Evolutionary conservation across 2,113 vertebrate species (phyloP).

Genomic region (Galbula dea): DNA sequence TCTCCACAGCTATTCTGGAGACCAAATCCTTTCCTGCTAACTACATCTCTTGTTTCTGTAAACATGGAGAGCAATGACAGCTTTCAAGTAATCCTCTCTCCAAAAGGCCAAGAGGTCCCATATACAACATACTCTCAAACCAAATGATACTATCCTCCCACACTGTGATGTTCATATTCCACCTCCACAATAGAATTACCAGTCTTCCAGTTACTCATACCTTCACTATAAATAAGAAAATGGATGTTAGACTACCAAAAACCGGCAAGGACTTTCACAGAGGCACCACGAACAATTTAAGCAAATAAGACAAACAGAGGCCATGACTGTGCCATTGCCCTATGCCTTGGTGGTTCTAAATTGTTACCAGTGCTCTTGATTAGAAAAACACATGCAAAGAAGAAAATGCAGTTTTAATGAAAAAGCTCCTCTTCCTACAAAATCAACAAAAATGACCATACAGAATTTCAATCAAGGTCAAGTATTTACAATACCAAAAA

Average conservation of each 20-base stretch:
- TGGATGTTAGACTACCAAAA: neutral
- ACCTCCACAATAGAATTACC: neutral
- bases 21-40: neutral
- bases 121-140: neutral
- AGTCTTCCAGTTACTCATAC: neutral
- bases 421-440: neutral
- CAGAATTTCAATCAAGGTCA: neutral
- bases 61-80: neutral
- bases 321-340: neutral
- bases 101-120: neutral
- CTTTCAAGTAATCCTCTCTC: neutral
- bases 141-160: neutral
- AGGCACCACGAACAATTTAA: neutral
- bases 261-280: neutral
- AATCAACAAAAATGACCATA: neutral
- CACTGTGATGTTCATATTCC: neutral
- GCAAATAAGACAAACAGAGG: neutral
- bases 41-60: neutral
- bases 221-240: neutral
- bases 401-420: neutral
- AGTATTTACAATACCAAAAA: neutral
- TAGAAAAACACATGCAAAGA: neutral
- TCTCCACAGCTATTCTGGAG: neutral
- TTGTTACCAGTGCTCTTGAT: neutral
- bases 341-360: neutral